Conservation (phyloP, 1,140 invertebrate species). For the Pseudomyrmex flavicornis region DNA sequence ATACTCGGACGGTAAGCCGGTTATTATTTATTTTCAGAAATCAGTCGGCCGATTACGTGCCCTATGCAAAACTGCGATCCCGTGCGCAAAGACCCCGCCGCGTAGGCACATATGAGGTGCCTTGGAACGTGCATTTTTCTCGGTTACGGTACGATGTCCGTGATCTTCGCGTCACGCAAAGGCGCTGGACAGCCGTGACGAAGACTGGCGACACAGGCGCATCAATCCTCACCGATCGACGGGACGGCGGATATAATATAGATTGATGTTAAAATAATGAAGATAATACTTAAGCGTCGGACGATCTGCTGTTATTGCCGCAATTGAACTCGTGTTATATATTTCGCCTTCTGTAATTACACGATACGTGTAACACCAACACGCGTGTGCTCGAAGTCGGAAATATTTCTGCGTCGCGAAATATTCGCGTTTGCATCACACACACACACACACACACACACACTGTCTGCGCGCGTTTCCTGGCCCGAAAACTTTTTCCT, state of each 20-base stretch:
- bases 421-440: too few species aligned
- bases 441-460: too few species aligned
- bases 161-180: slow-evolving; percentile 33
- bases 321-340: too few species aligned
- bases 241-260: background rate
- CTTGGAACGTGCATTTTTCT: slow-evolving; percentile 1
- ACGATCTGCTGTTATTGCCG: too few species aligned
- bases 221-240: background rate
- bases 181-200: background rate
- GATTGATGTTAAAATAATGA: background rate
- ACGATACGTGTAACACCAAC: too few species aligned
- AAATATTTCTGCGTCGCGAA: too few species aligned
- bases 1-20: slow-evolving; percentile 78
- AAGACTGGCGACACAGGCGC: background rate
- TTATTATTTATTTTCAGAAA: slow-evolving; percentile 49
- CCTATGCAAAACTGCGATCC: slow-evolving; percentile 19
- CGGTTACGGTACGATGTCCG: slow-evolving; percentile 4
- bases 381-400: too few species aligned
- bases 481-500: slow-evolving; percentile 62
- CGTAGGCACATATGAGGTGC: background rate
- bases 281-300: too few species aligned
- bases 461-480: slow-evolving; percentile 17
- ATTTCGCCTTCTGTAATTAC: too few species aligned
- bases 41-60: slow-evolving; percentile 18
- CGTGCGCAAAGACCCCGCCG: slow-evolving; percentile 6